phyloP scores from a whole-genome alignment of 2,113 vertebrate species.

The Indri indri region DNA sequence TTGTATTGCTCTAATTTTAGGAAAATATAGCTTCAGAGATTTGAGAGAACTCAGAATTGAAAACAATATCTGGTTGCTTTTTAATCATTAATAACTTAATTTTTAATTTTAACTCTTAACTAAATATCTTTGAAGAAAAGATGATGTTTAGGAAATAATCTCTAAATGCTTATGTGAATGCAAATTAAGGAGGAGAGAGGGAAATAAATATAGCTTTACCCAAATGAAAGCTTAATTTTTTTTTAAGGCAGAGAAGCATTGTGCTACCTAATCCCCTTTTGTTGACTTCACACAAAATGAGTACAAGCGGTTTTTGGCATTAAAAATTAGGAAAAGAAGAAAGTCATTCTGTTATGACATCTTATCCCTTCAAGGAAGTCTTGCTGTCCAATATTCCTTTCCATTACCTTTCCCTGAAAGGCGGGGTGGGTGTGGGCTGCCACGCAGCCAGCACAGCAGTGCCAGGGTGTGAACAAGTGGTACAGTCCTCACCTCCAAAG shows the following conservation, averaged over 20 bases:
- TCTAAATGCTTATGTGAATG: not conserved
- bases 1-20: not conserved
- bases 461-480: not conserved
- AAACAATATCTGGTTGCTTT: not conserved
- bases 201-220: not conserved
- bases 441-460: not conserved
- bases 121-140: not conserved
- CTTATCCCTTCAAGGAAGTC: not conserved
- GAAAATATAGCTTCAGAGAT: not conserved
- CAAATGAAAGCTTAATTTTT: not conserved
- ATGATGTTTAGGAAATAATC: not conserved
- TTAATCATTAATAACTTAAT: not conserved
- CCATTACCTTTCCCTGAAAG: not conserved
- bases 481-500: not conserved
- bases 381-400: not conserved
- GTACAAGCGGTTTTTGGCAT: constrained; percentile 30
- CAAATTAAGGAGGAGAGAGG: not conserved
- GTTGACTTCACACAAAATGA: constrained; percentile 13
- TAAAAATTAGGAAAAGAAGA: not conserved
- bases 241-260: not conserved
- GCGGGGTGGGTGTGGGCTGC: too few species aligned
- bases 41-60: not conserved
- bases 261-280: not conserved
- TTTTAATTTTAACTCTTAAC: constrained; percentile 19
- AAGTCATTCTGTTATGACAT: not conserved